phyloP scores from a whole-genome alignment of 1,140 invertebrate genomes.

The Atta texana region DNA sequence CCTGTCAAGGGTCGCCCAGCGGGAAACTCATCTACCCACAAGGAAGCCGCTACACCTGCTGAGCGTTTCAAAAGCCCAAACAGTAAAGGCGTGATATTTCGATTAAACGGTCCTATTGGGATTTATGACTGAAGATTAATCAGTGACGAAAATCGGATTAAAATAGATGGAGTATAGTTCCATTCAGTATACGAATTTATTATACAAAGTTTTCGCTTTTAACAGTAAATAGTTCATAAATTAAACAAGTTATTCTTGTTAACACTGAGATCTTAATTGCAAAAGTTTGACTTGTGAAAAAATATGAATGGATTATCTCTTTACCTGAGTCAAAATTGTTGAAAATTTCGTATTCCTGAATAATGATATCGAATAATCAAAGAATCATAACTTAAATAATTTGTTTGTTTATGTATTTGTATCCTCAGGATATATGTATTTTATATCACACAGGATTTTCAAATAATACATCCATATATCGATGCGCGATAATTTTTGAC shows the following conservation, averaged over 20 bases:
- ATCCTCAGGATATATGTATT: not conserved
- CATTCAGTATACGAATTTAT: not conserved
- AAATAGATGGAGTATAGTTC: not conserved
- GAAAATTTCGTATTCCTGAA: not conserved
- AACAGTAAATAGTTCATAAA: not conserved
- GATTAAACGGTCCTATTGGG: constrained; percentile 29
- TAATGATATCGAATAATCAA: not conserved
- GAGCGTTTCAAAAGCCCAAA: constrained; percentile 34
- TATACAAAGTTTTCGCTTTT: not conserved
- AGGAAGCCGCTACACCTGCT: constrained; percentile 29
- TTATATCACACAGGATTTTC: not conserved
- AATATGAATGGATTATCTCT: not conserved
- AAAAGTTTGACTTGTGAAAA: not conserved
- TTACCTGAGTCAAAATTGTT: not conserved
- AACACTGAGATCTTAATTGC: not conserved
- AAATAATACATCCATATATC: not conserved
- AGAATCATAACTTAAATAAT: not conserved
- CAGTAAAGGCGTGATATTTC: constrained; percentile 35
- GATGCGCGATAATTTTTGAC: constrained; percentile 12
- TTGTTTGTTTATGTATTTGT: not conserved
- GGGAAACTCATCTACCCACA: constrained; percentile 23
- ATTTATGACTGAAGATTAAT: constrained; percentile 31
- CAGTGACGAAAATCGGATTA: constrained; percentile 11
- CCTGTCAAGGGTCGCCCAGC: constrained; percentile 22
- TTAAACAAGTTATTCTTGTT: not conserved